These are phyloP conservation scores for Crenichthys baileyi DNA, from an alignment of 2,797 vertebrate species.

Conservation along the genomic window DNA sequence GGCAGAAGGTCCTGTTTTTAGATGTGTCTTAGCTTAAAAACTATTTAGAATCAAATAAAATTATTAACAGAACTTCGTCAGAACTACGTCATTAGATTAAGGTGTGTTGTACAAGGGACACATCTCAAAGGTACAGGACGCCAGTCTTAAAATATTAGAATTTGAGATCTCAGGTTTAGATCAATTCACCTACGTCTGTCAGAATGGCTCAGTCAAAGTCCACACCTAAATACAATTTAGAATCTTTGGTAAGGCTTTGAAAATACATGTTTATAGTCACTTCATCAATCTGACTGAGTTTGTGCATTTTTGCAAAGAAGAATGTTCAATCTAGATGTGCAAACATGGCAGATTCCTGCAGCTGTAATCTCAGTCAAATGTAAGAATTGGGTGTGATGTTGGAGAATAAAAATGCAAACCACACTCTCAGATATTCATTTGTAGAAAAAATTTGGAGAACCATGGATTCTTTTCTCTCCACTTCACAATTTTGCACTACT, in stretches of 20 bases:
- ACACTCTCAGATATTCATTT: background rate
- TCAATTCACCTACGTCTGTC: background rate
- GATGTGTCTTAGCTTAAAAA: background rate
- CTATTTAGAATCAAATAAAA: background rate
- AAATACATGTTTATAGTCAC: background rate
- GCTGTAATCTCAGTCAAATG: background rate
- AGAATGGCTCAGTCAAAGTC: background rate
- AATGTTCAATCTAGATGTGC: background rate
- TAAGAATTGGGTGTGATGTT: background rate
- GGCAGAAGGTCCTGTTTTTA: background rate
- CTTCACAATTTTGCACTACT: no score
- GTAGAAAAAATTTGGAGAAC: no score
- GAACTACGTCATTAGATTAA: background rate
- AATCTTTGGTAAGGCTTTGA: background rate
- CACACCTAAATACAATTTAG: background rate
- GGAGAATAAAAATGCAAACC: background rate
- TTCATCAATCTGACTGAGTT: background rate
- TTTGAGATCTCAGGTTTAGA: background rate
- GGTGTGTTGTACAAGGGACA: background rate
- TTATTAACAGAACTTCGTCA: background rate
- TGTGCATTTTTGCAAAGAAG: background rate
- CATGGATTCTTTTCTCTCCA: no score
- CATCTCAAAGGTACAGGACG: no score
- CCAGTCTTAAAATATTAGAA: background rate
- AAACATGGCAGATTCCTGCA: background rate